Conservation (phyloP, 2,113 vertebrate species). For the Crotophaga sulcirostris region DNA sequence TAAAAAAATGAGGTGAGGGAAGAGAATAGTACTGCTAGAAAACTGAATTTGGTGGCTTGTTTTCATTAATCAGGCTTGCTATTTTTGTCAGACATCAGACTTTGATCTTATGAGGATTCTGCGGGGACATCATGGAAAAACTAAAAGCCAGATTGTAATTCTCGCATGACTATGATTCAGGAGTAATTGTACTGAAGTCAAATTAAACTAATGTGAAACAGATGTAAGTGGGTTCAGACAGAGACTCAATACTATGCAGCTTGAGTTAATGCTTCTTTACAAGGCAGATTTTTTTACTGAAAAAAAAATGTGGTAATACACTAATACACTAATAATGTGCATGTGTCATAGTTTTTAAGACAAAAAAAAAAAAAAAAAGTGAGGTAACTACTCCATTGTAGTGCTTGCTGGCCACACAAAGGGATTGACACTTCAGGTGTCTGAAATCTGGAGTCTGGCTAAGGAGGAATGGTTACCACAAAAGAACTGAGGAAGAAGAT, state of each 20-base stretch:
- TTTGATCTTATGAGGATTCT: constrained; percentile 37
- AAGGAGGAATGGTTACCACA: not conserved
- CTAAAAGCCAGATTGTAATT: constrained; percentile 16
- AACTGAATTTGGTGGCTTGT: not conserved
- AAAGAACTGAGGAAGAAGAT: not conserved
- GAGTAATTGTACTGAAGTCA: constrained; percentile 54
- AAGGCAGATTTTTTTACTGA: not conserved
- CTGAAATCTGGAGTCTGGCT: not conserved
- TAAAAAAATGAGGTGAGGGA: not conserved
- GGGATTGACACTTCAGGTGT: not conserved
- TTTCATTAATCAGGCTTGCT: constrained; percentile 38
- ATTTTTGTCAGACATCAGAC: constrained; percentile 36
- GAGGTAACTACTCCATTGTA: not conserved
- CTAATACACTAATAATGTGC: not conserved
- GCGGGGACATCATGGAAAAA: constrained; percentile 7
- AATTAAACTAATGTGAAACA: constrained; percentile 52
- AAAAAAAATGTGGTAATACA: not conserved
- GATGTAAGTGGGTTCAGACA: constrained; percentile 29
- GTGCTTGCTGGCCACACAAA: not conserved
- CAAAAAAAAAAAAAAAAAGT: not conserved
- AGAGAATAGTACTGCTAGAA: not conserved
- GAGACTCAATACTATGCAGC: not conserved
- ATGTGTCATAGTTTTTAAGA: not conserved
- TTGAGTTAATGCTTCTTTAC: not conserved
- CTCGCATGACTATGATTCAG: constrained; percentile 20